Conservation (phyloP, 92 coral and sea anemone genomes). For the Palythoa grandis region DNA sequence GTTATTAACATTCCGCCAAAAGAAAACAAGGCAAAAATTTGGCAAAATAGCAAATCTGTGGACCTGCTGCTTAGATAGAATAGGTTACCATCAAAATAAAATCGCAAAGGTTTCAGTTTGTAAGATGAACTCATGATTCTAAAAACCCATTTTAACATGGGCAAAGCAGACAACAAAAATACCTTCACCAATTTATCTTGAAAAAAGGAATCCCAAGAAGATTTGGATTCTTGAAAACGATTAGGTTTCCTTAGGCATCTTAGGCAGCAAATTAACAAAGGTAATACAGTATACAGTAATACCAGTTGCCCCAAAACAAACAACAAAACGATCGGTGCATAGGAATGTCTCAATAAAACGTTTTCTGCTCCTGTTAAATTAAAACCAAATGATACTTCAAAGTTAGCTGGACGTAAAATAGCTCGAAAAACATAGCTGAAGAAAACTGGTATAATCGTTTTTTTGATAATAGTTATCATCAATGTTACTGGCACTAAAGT, state of each 20-base stretch:
- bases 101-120: not conserved
- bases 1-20: too few relatives aligned
- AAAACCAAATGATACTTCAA: too few relatives aligned
- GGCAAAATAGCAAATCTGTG: not conserved
- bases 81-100: slow-evolving; percentile 11
- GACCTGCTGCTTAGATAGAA: not conserved
- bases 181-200: not conserved
- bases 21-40: not conserved
- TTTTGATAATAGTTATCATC: too few relatives aligned
- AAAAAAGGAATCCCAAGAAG: not conserved
- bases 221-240: not conserved
- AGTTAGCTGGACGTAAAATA: too few relatives aligned
- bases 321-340: not conserved
- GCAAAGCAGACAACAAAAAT: not conserved
- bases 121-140: slow-evolving; percentile 11
- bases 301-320: too few relatives aligned
- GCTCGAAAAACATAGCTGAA: too few relatives aligned
- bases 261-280: not conserved
- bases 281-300: not conserved
- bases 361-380: too few relatives aligned
- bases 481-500: too few relatives aligned
- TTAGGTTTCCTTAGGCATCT: too few relatives aligned
- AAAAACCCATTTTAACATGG: slow-evolving; percentile 4
- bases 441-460: too few relatives aligned
- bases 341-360: too few relatives aligned